phyloP scores from a whole-genome alignment of 2,888 invertebrate species.

The Steinernema hermaphroditum region DNA sequence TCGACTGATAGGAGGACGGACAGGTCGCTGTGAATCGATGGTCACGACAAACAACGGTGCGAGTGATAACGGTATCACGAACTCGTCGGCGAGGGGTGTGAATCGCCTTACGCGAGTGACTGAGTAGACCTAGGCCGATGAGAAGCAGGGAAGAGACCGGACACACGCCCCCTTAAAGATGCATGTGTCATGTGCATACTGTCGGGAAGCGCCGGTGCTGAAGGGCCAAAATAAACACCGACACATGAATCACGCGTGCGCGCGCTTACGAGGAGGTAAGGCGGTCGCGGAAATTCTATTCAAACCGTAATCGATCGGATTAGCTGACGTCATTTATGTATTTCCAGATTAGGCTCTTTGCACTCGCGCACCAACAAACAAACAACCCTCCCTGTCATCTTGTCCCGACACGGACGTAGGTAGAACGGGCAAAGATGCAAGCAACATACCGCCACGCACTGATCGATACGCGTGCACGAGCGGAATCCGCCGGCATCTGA shows the following conservation, averaged over 20 bases:
- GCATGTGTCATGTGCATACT: slow-evolving; percentile 29
- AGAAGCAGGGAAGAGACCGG: background rate
- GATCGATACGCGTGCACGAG: background rate
- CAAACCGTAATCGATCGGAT: slow-evolving; percentile 29
- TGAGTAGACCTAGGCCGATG: background rate
- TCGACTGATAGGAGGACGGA: slow-evolving; percentile 10
- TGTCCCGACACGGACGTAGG: background rate
- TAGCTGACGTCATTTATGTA: slow-evolving; percentile 29
- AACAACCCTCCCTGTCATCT: background rate
- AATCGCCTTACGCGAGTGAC: background rate
- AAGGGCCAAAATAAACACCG: slow-evolving; percentile 31
- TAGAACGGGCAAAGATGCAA: background rate
- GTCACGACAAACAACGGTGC: background rate
- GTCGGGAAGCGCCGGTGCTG: slow-evolving; percentile 19
- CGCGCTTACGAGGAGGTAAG: slow-evolving; percentile 22
- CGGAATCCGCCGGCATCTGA: background rate
- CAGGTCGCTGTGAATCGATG: slow-evolving; percentile 15
- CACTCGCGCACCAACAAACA: slow-evolving; percentile 25
- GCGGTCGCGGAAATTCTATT: slow-evolving; percentile 14
- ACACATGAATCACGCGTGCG: slow-evolving; percentile 26
- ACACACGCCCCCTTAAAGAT: slow-evolving; percentile 26
- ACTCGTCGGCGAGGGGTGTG: background rate
- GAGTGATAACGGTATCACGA: slow-evolving; percentile 11
- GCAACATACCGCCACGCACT: slow-evolving; percentile 4
- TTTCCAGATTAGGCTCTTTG: slow-evolving; percentile 26